Evolutionary conservation across 2,113 vertebrate species (phyloP).

Genomic region (Gnathonemus echidnorhynchus): DNA sequence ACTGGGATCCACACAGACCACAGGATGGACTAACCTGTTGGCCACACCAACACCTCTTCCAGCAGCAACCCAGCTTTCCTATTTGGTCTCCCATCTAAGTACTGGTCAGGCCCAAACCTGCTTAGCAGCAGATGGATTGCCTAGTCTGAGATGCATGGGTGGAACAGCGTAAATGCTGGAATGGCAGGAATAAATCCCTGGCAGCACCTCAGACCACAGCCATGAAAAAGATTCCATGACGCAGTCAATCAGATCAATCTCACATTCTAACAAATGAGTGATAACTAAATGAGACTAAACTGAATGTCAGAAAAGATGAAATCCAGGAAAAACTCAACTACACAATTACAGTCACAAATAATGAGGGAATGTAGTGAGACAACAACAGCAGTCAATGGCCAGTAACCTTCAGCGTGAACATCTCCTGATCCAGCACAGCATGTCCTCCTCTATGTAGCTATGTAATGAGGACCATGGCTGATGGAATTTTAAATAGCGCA

Average conservation of each 20-base stretch:
- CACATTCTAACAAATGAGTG: neutral
- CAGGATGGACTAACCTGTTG: too few relatives aligned
- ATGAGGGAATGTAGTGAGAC: neutral
- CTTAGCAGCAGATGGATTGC: too few relatives aligned
- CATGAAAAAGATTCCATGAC: neutral
- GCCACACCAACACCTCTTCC: too few relatives aligned
- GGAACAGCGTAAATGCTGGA: neutral
- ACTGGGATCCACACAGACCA: too few relatives aligned
- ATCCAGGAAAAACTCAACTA: neutral
- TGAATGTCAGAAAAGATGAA: neutral
- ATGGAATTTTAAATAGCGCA: neutral
- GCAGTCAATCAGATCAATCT: neutral
- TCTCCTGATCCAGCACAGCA: neutral
- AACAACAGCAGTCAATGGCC: neutral
- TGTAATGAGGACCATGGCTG: neutral
- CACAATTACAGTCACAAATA: neutral
- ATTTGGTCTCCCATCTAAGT: too few relatives aligned
- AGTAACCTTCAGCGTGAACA: neutral
- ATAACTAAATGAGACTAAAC: neutral
- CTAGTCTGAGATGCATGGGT: neutral
- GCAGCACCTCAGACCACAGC: neutral
- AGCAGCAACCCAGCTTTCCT: too few relatives aligned
- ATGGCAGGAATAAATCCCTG: neutral
- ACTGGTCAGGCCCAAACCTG: too few relatives aligned
- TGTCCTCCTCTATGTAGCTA: neutral